phyloP scores from a whole-genome alignment of 2,113 vertebrate genomes.

The Amphilophus citrinellus region DNA sequence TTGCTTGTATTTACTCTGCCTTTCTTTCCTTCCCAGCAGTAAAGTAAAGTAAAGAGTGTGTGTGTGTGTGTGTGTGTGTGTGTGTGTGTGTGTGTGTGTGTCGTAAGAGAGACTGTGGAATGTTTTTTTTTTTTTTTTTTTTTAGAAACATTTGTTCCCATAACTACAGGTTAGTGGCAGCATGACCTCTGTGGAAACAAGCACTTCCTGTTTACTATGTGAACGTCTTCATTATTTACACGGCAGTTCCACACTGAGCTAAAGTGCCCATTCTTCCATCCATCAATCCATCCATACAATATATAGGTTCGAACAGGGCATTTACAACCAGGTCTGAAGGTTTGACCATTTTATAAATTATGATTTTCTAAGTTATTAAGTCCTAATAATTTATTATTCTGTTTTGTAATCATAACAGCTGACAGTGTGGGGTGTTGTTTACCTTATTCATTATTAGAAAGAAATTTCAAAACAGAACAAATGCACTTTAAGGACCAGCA shows the following conservation, averaged over 20 bases:
- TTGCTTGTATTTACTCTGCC: constrained; percentile 35
- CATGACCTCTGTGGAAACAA: constrained; percentile 63
- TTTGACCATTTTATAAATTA: not conserved
- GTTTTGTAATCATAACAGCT: not conserved
- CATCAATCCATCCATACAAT: not conserved
- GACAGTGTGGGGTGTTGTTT: not conserved
- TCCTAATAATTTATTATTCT: not conserved
- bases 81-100: constrained; percentile 16
- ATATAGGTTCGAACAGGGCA: not conserved
- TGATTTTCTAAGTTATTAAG: not conserved
- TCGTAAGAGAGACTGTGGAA: constrained; percentile 40
- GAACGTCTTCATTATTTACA: constrained; percentile 36
- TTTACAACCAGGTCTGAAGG: not conserved
- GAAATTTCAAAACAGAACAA: not conserved
- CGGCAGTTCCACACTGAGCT: constrained; percentile 32
- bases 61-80: constrained; percentile 12
- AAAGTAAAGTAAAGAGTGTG: not conserved
- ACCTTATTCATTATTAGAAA: not conserved
- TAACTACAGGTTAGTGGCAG: constrained; percentile 66
- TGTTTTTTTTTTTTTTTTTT: constrained; percentile 17
- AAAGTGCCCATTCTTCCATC: not conserved
- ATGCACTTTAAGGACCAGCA: not conserved
- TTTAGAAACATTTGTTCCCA: constrained; percentile 62
- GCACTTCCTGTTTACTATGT: constrained; percentile 67
- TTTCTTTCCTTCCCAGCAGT: constrained; percentile 17